Percentiles rank a stretch among this genome's conserved stretches.
These are phyloP conservation scores for Zaprionus nigranus DNA, from an alignment of 1,140 invertebrate species.

Conservation along the genomic window DNA sequence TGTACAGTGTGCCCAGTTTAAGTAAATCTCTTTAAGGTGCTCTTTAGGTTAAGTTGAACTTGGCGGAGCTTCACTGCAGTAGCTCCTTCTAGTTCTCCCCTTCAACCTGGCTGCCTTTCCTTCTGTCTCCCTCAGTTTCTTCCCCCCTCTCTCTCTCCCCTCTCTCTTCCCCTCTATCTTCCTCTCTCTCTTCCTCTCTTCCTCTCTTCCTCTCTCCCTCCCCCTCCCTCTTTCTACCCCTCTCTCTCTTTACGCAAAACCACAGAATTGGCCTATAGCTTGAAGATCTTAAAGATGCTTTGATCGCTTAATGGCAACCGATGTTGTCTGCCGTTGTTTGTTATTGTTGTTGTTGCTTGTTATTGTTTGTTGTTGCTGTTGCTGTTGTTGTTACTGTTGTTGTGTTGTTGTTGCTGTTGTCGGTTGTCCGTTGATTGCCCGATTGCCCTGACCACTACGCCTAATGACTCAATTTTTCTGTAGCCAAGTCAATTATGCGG, in stretches of 20 bases:
- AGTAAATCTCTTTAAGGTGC: not conserved
- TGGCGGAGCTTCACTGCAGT: not conserved
- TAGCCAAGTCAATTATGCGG: conserved; percentile 63
- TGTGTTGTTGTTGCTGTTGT: conserved; percentile 24
- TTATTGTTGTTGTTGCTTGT: conserved; percentile 22
- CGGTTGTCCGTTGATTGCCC: conserved; percentile 36
- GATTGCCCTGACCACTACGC: conserved; percentile 55
- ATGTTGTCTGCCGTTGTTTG: conserved; percentile 14
- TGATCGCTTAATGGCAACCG: conserved; percentile 38
- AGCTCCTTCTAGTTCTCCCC: too few species aligned
- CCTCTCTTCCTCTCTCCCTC: too few species aligned
- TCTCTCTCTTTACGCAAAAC: conserved; percentile 12
- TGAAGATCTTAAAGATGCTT: conserved; percentile 27
- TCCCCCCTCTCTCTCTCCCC: too few species aligned
- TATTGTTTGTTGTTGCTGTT: conserved; percentile 11
- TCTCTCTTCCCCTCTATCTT: not conserved
- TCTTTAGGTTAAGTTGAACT: too few species aligned
- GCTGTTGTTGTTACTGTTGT: conserved; percentile 9
- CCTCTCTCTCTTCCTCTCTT: not conserved
- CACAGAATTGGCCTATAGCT: conserved; percentile 43
- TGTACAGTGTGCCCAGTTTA: not conserved
- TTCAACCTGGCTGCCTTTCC: not conserved
- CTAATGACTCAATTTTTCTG: conserved; percentile 77
- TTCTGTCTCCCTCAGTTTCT: not conserved
- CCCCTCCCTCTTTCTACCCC: not conserved